Evolutionary conservation across 1,140 invertebrate genomes (phyloP).

Genomic region (Plutomurus gul): DNA sequence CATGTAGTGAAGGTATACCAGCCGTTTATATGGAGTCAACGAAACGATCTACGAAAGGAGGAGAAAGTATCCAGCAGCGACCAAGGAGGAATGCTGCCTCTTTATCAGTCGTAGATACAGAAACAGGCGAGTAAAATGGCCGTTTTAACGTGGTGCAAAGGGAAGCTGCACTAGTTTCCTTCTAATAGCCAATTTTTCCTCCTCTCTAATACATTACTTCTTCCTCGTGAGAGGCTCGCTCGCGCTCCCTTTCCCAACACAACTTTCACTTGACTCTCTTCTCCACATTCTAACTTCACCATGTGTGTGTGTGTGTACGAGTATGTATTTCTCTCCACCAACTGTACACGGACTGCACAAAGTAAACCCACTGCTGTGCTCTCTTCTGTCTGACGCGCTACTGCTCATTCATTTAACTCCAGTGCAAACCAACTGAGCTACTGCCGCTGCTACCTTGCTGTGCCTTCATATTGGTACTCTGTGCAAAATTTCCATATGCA

Average conservation of each 20-base stretch:
- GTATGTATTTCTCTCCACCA: background rate
- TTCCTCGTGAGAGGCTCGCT: background rate
- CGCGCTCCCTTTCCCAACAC: background rate
- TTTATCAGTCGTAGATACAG: too few relatives aligned
- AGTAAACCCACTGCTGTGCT: too few relatives aligned
- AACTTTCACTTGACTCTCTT: slow-evolving; percentile 14
- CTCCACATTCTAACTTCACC: background rate
- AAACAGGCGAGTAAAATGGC: background rate
- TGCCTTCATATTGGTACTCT: too few relatives aligned
- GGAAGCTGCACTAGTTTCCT: background rate
- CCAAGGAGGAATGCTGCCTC: background rate
- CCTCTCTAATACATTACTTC: slow-evolving; percentile 16
- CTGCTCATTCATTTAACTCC: too few relatives aligned
- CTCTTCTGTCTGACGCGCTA: too few relatives aligned
- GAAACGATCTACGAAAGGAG: background rate
- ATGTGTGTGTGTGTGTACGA: background rate
- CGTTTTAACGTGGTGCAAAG: background rate
- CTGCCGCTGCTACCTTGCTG: too few relatives aligned
- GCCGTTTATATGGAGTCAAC: background rate
- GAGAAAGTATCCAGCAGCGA: slow-evolving; percentile 7
- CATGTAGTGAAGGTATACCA: background rate
- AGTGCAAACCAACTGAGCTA: too few relatives aligned
- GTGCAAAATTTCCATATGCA: too few relatives aligned
- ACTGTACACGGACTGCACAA: too few relatives aligned
- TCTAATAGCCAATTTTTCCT: slow-evolving; percentile 19